These are phyloP conservation scores for Baryphthengus martii DNA, from an alignment of 2,113 vertebrate species.

Conservation along the genomic window DNA sequence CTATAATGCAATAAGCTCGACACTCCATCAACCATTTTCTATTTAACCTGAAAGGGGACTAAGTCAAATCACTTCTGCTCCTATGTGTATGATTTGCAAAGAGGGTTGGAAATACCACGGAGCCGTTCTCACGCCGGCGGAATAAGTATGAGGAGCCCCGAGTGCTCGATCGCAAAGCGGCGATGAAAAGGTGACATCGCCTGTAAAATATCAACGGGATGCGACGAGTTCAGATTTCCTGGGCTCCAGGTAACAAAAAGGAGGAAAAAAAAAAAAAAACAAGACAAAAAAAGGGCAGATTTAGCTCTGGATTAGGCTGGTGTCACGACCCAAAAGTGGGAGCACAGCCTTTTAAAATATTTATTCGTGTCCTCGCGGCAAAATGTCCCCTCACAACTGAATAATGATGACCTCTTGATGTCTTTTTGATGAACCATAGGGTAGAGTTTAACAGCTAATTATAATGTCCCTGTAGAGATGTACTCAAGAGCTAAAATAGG, in stretches of 20 bases:
- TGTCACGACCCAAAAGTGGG: neutral
- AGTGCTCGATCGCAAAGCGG: neutral
- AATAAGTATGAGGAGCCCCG: neutral
- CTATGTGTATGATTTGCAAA: conserved; percentile 21
- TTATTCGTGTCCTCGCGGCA: neutral
- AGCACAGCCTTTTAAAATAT: neutral
- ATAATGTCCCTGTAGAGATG: neutral
- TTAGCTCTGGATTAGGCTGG: neutral
- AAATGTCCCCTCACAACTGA: neutral
- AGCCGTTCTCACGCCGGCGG: neutral
- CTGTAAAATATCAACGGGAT: neutral
- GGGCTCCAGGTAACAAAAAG: neutral
- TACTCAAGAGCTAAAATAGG: too few relatives aligned
- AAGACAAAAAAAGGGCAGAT: neutral
- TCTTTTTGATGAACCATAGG: neutral
- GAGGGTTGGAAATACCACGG: neutral
- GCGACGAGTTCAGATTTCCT: neutral
- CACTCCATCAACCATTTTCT: conserved; percentile 60
- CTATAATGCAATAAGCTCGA: conserved; percentile 36
- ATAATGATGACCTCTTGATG: neutral
- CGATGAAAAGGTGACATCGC: neutral
- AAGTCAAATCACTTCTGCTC: conserved; percentile 31
- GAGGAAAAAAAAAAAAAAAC: neutral
- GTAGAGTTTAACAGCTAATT: neutral
- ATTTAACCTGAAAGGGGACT: conserved; percentile 54